Evolutionary conservation across 2,888 invertebrate genomes (phyloP).

Genomic region (Diloba caeruleocephala): DNA sequence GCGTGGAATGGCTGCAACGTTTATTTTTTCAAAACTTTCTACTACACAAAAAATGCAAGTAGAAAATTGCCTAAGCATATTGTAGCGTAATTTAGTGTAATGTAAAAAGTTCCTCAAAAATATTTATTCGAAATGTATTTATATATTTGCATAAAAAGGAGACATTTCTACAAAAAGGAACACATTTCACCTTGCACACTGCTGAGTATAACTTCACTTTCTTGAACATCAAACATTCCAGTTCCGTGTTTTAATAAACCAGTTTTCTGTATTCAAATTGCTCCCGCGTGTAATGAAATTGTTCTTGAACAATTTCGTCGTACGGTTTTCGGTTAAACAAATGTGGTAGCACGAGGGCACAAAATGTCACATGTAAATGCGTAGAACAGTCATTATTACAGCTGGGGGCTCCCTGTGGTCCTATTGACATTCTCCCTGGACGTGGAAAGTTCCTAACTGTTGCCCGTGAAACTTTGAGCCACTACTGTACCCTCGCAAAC

Average conservation of each 20-base stretch:
- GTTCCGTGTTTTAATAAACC: too few relatives aligned
- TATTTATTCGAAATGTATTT: too few relatives aligned
- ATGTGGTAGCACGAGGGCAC: conserved; percentile 2
- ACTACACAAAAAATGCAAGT: too few relatives aligned
- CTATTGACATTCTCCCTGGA: conserved; percentile 43
- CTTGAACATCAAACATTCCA: not conserved
- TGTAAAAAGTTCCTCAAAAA: too few relatives aligned
- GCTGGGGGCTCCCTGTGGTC: conserved; percentile 15
- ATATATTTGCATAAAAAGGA: too few relatives aligned
- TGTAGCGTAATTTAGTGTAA: too few relatives aligned
- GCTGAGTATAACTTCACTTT: not conserved
- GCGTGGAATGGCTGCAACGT: too few relatives aligned
- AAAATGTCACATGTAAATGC: conserved; percentile 22
- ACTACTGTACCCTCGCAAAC: too few relatives aligned
- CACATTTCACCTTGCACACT: too few relatives aligned
- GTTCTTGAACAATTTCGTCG: conserved; percentile 19
- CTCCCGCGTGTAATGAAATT: conserved; percentile 9
- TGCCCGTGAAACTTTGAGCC: conserved; percentile 34
- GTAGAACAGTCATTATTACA: conserved; percentile 30
- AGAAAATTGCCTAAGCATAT: too few relatives aligned
- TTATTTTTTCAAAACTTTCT: too few relatives aligned
- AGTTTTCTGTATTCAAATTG: conserved; percentile 8
- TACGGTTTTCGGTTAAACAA: not conserved
- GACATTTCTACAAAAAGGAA: too few relatives aligned
- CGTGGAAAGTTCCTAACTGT: conserved; percentile 39